Base-by-base conservation (phyloP, 2,888 invertebrate species). In the Halictus quadricinctus region DNA sequence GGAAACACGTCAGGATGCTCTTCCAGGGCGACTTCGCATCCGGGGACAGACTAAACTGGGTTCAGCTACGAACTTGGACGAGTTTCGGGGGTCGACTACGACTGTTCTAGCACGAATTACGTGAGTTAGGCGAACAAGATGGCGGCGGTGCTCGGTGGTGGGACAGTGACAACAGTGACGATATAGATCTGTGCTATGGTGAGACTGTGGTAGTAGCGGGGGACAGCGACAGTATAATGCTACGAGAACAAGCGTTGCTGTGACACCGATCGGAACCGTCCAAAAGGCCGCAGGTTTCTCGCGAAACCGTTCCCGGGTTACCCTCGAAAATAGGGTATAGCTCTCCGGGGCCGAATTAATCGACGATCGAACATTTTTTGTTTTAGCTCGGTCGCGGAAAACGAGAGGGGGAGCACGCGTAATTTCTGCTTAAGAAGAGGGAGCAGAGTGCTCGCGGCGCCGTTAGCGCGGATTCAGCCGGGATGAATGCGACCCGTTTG, bases 21-120 rank as follows among this genome's bases (percentile, higher is more conserved):
- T 48, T 58, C 76, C 80, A 76, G 80, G 83, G 81, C 89, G 87
- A 88, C 76, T 54, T 89, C 87, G 87, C 87, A 87, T 87, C 81
- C 83, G 69, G 48, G 74, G 73, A 75, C 58, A 50, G 46, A 64
- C 64, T 81, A 82, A 72, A 81, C 43, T 69, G 72, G 69, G 73
- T 18, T 70, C 48, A 60, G 66, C 86, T 86, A 88, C 84, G 72
- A 72, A 81, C 29, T 76, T 79, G 80, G 79, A 86, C 78, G 85
- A 80, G 60, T 83, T 80, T 50, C 72, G 80, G 74, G 74, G 66
- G 41, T 78, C 46, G 70, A 73, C 90, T 90, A 88, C 81, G 66
- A 79, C 83, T 83, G 80, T 72, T 88, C 88, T 89, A 89, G 77
- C 81, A 80, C 80, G 88, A 72, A 89, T 87, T 83, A 81, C 78